Conservation (phyloP, 2,113 vertebrate genomes). For the Apeltes quadracus region DNA sequence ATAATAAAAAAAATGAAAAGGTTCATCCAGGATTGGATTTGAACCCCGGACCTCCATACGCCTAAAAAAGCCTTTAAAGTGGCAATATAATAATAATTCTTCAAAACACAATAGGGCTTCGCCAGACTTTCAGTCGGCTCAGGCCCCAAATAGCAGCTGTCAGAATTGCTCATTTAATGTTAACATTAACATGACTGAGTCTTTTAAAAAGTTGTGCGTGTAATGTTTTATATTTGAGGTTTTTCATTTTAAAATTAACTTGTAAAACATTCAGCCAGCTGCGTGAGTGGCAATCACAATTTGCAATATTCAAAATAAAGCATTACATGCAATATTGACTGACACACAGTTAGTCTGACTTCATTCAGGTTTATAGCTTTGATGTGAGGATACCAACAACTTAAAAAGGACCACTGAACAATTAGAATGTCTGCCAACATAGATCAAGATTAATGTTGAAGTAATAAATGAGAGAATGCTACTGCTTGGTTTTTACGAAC, state of each 20-base stretch:
- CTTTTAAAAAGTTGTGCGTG: background rate
- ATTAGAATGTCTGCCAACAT: conserved; percentile 10
- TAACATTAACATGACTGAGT: background rate
- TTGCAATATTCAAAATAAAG: background rate
- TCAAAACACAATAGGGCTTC: no score
- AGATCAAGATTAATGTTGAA: conserved; percentile 47
- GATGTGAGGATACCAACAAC: background rate
- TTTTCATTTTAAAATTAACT: background rate
- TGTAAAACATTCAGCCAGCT: background rate
- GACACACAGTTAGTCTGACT: background rate
- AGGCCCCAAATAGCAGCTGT: no score
- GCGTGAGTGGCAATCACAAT: background rate
- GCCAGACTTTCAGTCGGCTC: no score
- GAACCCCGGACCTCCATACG: no score
- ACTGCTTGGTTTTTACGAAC: conserved; percentile 41
- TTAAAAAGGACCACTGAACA: background rate
- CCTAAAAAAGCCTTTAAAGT: no score
- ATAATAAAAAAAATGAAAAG: no score
- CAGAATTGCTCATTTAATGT: no score
- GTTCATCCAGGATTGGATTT: no score
- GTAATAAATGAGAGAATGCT: conserved; percentile 41
- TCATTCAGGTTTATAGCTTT: background rate
- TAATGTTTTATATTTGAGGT: background rate
- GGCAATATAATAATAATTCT: no score
- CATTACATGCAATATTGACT: background rate